Evolutionary conservation across 2,113 vertebrate genomes (phyloP).

Genomic region (Grantiella picta): DNA sequence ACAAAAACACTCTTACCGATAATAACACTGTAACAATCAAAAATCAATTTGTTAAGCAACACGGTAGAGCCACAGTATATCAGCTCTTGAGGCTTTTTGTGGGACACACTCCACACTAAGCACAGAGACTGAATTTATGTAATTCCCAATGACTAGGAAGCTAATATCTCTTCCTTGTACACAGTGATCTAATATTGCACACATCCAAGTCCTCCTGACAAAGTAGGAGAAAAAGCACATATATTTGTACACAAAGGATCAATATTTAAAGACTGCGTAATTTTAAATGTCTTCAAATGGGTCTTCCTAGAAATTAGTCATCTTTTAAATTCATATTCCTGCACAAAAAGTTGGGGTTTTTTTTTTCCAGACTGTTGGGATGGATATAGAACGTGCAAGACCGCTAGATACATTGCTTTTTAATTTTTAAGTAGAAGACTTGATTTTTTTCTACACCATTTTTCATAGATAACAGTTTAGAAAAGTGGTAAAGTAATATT

Average conservation of each 20-base stretch:
- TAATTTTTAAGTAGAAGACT: not conserved
- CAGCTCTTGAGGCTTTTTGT: not conserved
- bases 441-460: not conserved
- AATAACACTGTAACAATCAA: not conserved
- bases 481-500: not conserved
- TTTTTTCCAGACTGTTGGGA: not conserved
- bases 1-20: not conserved
- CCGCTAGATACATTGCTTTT: not conserved
- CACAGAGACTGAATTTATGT: not conserved
- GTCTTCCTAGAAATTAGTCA: not conserved
- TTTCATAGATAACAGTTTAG: not conserved
- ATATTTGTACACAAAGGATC: constrained; percentile 15
- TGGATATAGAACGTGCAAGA: not conserved
- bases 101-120: not conserved
- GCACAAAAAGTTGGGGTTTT: not conserved
- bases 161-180: not conserved
- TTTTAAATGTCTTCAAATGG: not conserved
- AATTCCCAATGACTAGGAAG: constrained; percentile 3
- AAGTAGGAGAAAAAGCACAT: not conserved
- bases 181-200: not conserved
- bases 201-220: not conserved
- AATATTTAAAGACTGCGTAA: not conserved
- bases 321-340: not conserved
- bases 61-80: not conserved
- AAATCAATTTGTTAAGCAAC: not conserved